These are phyloP conservation scores for Yponomeuta malinellus DNA, from an alignment of 2,888 invertebrate species.

Conservation along the genomic window DNA sequence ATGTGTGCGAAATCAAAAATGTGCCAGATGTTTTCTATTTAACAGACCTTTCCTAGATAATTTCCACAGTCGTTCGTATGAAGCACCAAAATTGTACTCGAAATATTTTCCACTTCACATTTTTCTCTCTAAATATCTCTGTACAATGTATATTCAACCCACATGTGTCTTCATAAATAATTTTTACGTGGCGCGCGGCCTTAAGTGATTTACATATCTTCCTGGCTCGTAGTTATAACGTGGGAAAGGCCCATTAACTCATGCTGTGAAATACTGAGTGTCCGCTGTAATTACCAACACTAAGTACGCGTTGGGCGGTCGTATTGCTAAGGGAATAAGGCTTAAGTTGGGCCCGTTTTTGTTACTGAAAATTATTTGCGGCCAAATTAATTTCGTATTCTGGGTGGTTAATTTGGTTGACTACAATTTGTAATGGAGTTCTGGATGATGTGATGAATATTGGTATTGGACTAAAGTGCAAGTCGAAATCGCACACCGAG, in stretches of 20 bases:
- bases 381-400: background rate
- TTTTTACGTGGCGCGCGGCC: background rate
- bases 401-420: too few relatives aligned
- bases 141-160: background rate
- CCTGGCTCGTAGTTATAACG: background rate
- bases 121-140: background rate
- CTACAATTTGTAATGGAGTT: too few relatives aligned
- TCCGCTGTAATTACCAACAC: background rate
- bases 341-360: background rate
- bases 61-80: too few relatives aligned
- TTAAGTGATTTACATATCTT: conserved; percentile 2
- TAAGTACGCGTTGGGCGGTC: background rate
- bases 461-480: too few relatives aligned
- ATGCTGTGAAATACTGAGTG: conserved; percentile 1
- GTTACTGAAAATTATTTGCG: background rate
- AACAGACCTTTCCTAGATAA: too few relatives aligned
- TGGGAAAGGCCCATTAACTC: background rate
- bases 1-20: too few relatives aligned
- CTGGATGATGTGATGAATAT: too few relatives aligned
- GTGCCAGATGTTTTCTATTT: too few relatives aligned
- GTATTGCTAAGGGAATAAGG: background rate
- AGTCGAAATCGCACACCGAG: too few relatives aligned
- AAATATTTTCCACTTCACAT: background rate
- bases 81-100: background rate
- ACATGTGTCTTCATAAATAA: background rate